A percentile compares a stretch with the other conserved stretches of the same genome.
Conservation (phyloP, 2,113 vertebrate genomes). For the Melanerpes formicivorus region DNA sequence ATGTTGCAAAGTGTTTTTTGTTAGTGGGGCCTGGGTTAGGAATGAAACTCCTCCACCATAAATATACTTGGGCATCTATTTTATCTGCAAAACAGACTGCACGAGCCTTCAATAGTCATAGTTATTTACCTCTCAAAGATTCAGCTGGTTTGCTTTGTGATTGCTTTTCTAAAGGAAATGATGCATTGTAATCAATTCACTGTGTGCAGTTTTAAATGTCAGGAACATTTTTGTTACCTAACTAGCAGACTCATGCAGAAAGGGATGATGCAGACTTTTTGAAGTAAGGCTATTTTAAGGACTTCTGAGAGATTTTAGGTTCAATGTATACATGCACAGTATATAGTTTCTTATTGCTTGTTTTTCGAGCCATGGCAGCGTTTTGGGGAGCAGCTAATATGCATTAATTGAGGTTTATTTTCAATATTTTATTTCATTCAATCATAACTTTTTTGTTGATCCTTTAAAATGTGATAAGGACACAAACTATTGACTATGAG, state of each 20-base stretch:
- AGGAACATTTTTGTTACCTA: conserved; percentile 32
- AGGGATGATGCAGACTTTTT: neutral
- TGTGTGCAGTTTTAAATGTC: conserved; percentile 26
- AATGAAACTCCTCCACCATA: neutral
- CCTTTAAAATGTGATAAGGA: neutral
- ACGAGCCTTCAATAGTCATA: conserved; percentile 1
- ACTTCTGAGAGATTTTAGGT: conserved; percentile 41
- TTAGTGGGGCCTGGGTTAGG: neutral
- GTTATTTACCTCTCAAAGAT: conserved; percentile 42
- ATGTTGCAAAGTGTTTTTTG: neutral
- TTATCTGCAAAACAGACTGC: conserved; percentile 8
- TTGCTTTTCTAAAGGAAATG: conserved; percentile 30
- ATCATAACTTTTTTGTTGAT: neutral
- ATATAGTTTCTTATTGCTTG: neutral
- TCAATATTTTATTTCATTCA: conserved; percentile 7
- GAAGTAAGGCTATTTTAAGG: conserved; percentile 26
- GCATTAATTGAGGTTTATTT: neutral
- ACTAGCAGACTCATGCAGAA: neutral
- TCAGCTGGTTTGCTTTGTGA: conserved; percentile 11
- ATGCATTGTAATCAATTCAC: conserved; percentile 42
- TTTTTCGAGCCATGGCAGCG: neutral
- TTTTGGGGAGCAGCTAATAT: neutral
- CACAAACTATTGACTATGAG: neutral
- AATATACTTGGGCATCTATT: neutral
- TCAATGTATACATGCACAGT: conserved; percentile 13